A percentile compares a stretch with the other conserved stretches of the same genome.
Conservation (phyloP, 2,888 invertebrate species). For the Cloeon dipterum region DNA sequence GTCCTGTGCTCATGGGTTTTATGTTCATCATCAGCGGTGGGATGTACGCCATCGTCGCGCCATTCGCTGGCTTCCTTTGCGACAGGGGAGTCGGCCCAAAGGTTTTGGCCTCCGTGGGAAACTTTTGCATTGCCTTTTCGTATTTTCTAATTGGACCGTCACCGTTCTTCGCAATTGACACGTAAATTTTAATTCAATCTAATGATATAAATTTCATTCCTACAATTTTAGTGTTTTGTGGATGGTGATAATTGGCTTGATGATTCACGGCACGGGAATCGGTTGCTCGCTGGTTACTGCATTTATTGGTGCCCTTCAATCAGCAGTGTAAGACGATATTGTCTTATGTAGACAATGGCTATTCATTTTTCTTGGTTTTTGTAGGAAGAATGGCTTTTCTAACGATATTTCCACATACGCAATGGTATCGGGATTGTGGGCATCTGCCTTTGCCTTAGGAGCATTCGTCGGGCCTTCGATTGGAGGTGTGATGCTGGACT, state of each 20-base stretch:
- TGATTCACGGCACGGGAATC: conserved; percentile 23
- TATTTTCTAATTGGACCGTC: conserved; percentile 23
- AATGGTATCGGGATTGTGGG: conserved; percentile 28
- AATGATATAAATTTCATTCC: not conserved
- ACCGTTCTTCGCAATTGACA: conserved; percentile 15
- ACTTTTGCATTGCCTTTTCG: conserved; percentile 15
- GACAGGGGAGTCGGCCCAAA: conserved; percentile 32
- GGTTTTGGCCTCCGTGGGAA: conserved; percentile 15
- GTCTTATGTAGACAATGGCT: not conserved
- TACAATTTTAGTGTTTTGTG: conserved; percentile 11
- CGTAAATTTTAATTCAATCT: conserved; percentile 11
- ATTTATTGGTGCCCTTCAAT: conserved; percentile 23
- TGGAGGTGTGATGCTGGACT: conserved; percentile 17
- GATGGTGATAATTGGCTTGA: conserved; percentile 17
- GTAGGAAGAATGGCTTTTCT: conserved; percentile 18
- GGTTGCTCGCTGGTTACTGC: conserved; percentile 25
- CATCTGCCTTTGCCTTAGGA: conserved; percentile 27
- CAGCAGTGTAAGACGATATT: conserved; percentile 22
- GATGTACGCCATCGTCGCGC: conserved; percentile 21
- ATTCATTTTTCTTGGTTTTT: not conserved
- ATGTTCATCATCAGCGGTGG: conserved; percentile 22
- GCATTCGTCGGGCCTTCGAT: conserved; percentile 20
- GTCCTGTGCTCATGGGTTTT: conserved; percentile 17
- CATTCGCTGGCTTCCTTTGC: conserved; percentile 20
- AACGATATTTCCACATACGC: conserved; percentile 29